Evolutionary conservation across 2,888 invertebrate genomes (phyloP).

Genomic region (Cremastobaeus sp.): DNA sequence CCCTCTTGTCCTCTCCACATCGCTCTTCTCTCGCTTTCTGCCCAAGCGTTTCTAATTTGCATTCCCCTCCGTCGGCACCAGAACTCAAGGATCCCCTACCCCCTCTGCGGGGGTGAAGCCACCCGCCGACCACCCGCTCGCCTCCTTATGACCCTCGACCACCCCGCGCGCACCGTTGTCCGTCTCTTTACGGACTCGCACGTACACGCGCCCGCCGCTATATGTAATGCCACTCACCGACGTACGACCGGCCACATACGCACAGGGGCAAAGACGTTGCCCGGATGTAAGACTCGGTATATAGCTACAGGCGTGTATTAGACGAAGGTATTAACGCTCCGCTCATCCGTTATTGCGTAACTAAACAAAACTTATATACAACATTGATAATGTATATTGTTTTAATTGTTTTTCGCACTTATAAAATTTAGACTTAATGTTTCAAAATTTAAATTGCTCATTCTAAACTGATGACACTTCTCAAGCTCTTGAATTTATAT

Average conservation of each 20-base stretch:
- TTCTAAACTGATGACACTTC: no score
- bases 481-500: no score
- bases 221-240: constrained; percentile 61
- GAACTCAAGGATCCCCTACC: constrained; percentile 51
- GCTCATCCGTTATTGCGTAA: not conserved
- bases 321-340: constrained; percentile 13
- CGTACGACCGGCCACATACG: constrained; percentile 59
- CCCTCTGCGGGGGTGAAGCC: not conserved
- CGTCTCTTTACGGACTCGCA: constrained; percentile 72
- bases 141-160: constrained; percentile 62
- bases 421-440: no score
- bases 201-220: constrained; percentile 69
- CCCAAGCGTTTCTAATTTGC: constrained; percentile 78
- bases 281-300: constrained; percentile 32
- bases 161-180: constrained; percentile 69
- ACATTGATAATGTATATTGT: no score
- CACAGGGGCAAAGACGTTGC: constrained; percentile 47
- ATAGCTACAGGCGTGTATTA: constrained; percentile 36
- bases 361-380: no score
- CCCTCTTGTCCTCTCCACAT: constrained; percentile 59
- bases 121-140: constrained; percentile 17
- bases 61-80: constrained; percentile 76
- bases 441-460: no score
- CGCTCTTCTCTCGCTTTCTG: constrained; percentile 70
- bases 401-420: no score